A percentile compares a stretch with the other conserved stretches of the same genome.
Conservation (phyloP, 2,797 vertebrate species). For the Pangasius djambal region DNA sequence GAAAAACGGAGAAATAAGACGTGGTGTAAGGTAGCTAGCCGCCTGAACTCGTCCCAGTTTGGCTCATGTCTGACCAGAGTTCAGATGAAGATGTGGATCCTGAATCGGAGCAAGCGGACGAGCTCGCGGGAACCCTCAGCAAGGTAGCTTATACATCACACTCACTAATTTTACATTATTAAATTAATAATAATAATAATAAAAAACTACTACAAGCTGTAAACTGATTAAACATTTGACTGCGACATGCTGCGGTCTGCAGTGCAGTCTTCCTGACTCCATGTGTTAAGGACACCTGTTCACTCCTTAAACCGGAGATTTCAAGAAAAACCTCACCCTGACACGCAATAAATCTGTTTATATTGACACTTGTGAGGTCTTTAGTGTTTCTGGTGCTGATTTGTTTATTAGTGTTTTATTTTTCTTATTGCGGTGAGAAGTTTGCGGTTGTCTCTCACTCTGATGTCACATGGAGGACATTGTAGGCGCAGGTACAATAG, state of each 20-base stretch:
- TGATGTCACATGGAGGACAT: neutral
- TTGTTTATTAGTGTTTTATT: neutral
- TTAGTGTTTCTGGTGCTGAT: neutral
- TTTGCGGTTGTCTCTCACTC: neutral
- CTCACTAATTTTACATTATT: too few relatives aligned
- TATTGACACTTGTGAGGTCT: too few relatives aligned
- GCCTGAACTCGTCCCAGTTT: neutral
- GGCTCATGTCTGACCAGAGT: conserved; percentile 93
- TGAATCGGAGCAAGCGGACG: conserved; percentile 86
- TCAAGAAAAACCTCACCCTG: neutral
- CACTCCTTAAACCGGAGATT: neutral
- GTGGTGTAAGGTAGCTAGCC: too few relatives aligned
- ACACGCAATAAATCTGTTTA: neutral
- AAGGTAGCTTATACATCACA: conserved; percentile 77
- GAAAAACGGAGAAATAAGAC: neutral
- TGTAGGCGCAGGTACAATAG: neutral
- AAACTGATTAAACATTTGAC: neutral
- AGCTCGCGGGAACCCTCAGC: conserved; percentile 89
- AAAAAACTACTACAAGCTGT: neutral
- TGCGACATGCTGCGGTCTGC: neutral
- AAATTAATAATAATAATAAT: too few relatives aligned
- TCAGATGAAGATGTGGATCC: conserved; percentile 96
- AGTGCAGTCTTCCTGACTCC: neutral
- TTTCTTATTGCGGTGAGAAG: neutral
- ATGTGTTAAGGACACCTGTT: conserved; percentile 4